These are phyloP conservation scores for Brachionus angularis DNA, from an alignment of 1,140 invertebrate species.

Conservation along the genomic window DNA sequence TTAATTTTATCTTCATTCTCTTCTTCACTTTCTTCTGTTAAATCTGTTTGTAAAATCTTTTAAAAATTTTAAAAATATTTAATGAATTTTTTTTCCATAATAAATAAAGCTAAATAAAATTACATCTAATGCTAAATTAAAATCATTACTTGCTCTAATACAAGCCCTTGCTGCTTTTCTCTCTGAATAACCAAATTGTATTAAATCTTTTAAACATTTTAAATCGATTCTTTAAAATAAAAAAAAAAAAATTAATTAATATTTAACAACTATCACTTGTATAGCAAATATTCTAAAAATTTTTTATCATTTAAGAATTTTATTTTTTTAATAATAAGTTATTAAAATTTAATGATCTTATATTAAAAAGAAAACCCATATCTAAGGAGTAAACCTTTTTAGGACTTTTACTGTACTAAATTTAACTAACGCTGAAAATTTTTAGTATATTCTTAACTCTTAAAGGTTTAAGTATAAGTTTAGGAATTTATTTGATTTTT, in stretches of 20 bases:
- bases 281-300: too few relatives aligned
- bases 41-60: background rate
- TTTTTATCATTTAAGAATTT: too few relatives aligned
- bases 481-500: too few relatives aligned
- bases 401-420: too few relatives aligned
- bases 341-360: too few relatives aligned
- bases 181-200: constrained; percentile 32
- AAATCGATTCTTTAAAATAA: constrained; percentile 20
- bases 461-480: too few relatives aligned
- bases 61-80: background rate
- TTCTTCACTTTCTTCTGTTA: background rate
- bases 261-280: too few relatives aligned
- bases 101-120: background rate
- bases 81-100: background rate
- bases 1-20: background rate
- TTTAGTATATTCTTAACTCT: too few relatives aligned
- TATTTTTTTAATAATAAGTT: too few relatives aligned
- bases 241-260: background rate
- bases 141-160: constrained; percentile 2
- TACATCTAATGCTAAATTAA: constrained; percentile 37
- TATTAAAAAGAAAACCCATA: too few relatives aligned
- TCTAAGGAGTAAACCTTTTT: too few relatives aligned
- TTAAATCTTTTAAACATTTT: constrained; percentile 6
- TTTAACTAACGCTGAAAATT: too few relatives aligned
- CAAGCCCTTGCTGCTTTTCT: constrained; percentile 10